Conservation (phyloP, 2,113 vertebrate genomes). For the Lasiurus borealis region DNA sequence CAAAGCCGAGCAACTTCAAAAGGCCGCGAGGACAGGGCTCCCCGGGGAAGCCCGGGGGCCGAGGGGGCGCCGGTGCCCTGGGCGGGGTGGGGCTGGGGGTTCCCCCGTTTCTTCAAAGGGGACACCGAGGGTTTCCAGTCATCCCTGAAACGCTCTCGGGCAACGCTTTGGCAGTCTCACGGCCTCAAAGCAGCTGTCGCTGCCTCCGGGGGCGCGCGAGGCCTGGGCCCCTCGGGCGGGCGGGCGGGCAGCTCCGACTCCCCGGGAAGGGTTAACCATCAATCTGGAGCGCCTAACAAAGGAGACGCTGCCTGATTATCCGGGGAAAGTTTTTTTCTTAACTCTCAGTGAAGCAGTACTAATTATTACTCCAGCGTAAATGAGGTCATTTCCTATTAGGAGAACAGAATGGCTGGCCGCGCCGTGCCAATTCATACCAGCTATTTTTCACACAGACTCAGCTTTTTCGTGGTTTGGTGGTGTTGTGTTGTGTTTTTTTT, state of each 20-base stretch:
- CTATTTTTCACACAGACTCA: slow-evolving; percentile 93
- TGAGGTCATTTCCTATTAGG: slow-evolving; percentile 95
- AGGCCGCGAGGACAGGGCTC: slow-evolving; percentile 64
- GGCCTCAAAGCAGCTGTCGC: background rate
- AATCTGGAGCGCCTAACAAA: slow-evolving; percentile 90
- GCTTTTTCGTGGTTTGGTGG: slow-evolving; percentile 85
- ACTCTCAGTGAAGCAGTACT: slow-evolving; percentile 94
- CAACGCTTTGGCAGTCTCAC: slow-evolving; percentile 48
- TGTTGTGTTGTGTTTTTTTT: slow-evolving; percentile 84
- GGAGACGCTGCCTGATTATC: slow-evolving; percentile 95
- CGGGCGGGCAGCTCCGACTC: slow-evolving; percentile 65
- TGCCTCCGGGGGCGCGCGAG: slow-evolving; percentile 50
- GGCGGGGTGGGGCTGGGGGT: background rate
- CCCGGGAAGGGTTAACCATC: slow-evolving; percentile 91
- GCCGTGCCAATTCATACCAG: slow-evolving; percentile 93
- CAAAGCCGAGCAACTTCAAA: slow-evolving; percentile 83
- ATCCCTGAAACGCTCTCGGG: slow-evolving; percentile 53
- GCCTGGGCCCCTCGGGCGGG: background rate
- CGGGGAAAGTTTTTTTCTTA: slow-evolving; percentile 93
- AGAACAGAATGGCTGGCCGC: slow-evolving; percentile 92
- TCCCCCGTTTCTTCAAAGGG: slow-evolving; percentile 62
- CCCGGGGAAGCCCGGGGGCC: background rate
- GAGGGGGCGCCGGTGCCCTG: background rate
- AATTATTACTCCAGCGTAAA: slow-evolving; percentile 95
- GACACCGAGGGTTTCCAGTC: slow-evolving; percentile 56